Evolutionary conservation across 2,113 vertebrate genomes (phyloP).

Genomic region (Lepidothrix coronata): DNA sequence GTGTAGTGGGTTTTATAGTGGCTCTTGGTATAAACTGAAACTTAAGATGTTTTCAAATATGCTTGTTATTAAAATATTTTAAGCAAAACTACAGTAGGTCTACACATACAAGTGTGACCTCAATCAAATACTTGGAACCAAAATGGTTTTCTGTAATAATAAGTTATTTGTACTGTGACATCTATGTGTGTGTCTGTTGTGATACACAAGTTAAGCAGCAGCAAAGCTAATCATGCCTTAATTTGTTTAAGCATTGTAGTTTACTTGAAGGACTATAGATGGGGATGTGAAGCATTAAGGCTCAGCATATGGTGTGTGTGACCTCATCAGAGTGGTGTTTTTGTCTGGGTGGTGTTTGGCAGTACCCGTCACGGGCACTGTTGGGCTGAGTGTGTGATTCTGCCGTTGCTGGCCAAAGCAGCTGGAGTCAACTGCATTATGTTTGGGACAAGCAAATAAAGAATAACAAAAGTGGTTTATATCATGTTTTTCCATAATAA

Average conservation of each 20-base stretch:
- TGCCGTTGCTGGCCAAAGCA: background rate
- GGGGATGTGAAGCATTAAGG: background rate
- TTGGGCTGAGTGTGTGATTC: background rate
- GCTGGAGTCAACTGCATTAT: slow-evolving; percentile 16
- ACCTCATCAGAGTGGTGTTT: slow-evolving; percentile 30
- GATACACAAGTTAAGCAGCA: background rate
- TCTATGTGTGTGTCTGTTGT: background rate
- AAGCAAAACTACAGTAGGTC: background rate
- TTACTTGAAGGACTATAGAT: background rate
- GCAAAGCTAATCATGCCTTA: background rate
- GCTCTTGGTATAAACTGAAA: background rate
- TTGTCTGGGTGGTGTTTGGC: slow-evolving; percentile 30
- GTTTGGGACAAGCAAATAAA: background rate
- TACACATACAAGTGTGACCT: background rate
- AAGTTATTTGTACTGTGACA: background rate
- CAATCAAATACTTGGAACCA: background rate
- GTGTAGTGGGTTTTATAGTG: background rate
- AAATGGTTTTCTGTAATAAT: background rate
- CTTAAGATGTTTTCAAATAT: background rate
- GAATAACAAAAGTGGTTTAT: background rate
- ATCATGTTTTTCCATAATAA: background rate
- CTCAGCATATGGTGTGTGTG: background rate
- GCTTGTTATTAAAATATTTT: background rate
- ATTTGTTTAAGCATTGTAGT: slow-evolving; percentile 5
- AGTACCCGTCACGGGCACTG: background rate